These are phyloP conservation scores for Bruchidius siliquastri DNA, from an alignment of 2,888 invertebrate species.

Conservation along the genomic window DNA sequence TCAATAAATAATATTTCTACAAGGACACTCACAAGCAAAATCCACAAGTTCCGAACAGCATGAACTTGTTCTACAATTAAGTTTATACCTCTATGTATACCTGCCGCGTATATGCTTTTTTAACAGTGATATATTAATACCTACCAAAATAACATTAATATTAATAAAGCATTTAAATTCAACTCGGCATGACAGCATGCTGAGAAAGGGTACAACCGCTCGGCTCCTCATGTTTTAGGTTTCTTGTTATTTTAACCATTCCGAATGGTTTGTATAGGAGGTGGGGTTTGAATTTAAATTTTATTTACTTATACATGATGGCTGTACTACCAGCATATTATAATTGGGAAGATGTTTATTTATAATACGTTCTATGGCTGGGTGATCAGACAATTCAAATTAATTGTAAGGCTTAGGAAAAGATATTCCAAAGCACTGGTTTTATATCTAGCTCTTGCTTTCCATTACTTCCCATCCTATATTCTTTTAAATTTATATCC, in stretches of 20 bases:
- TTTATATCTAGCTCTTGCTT: no score
- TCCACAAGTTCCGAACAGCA: background rate
- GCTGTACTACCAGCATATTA: background rate
- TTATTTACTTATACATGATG: background rate
- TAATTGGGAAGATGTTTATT: background rate
- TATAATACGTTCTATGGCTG: background rate
- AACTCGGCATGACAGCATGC: slow-evolving; percentile 17
- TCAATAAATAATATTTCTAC: background rate
- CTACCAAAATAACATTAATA: slow-evolving; percentile 16
- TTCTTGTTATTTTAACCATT: slow-evolving; percentile 9
- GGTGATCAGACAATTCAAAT: background rate
- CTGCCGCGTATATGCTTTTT: background rate
- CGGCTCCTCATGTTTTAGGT: slow-evolving; percentile 8
- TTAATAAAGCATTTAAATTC: slow-evolving; percentile 15
- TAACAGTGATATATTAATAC: slow-evolving; percentile 29
- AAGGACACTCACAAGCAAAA: background rate
- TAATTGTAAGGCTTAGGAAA: background rate
- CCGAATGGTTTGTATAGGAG: background rate
- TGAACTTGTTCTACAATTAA: background rate
- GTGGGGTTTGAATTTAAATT: slow-evolving; percentile 8
- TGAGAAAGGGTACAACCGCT: slow-evolving; percentile 17
- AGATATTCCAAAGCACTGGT: no score
- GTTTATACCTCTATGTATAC: background rate
- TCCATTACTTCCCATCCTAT: no score
- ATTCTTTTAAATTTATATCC: no score